Percentiles rank a stretch among this genome's conserved stretches.
These are phyloP conservation scores for Ornithorhynchus anatinus DNA, from an alignment of 2,113 vertebrate genomes.

Conservation along the genomic window DNA sequence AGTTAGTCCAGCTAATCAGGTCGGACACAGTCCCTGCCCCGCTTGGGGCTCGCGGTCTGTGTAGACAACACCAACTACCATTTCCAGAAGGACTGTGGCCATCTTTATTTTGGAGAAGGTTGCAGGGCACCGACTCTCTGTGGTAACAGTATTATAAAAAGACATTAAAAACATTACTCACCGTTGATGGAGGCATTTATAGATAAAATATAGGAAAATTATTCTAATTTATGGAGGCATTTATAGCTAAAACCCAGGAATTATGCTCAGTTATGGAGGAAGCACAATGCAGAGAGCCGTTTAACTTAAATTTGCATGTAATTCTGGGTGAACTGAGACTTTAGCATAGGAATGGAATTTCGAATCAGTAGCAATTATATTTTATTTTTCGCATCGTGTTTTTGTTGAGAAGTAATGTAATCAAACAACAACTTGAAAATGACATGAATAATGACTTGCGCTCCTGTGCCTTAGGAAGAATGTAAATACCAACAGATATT, in stretches of 20 bases:
- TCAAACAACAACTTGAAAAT: too few relatives aligned
- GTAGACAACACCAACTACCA: too few relatives aligned
- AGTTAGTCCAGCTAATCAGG: too few relatives aligned
- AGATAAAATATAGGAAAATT: constrained; percentile 45
- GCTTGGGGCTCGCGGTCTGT: too few relatives aligned
- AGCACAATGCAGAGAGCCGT: background rate
- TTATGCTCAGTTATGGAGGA: constrained; percentile 27
- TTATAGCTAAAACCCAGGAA: constrained; percentile 39
- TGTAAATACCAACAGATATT: too few relatives aligned
- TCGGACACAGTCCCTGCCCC: too few relatives aligned
- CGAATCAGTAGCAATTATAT: constrained; percentile 40
- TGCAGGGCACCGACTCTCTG: background rate
- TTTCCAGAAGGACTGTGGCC: too few relatives aligned
- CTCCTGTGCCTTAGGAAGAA: too few relatives aligned
- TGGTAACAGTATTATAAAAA: constrained; percentile 18
- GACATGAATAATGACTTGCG: too few relatives aligned
- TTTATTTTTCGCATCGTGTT: too few relatives aligned
- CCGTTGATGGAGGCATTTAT: constrained; percentile 44
- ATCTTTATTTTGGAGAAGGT: too few relatives aligned
- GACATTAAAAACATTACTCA: constrained; percentile 47
- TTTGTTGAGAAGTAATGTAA: too few relatives aligned
- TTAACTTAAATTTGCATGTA: constrained; percentile 33
- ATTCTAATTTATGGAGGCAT: constrained; percentile 58
- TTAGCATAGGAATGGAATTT: constrained; percentile 34
- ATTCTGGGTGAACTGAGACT: constrained; percentile 38